These are phyloP conservation scores for Phymorhynchus buccinoides DNA, from an alignment of 1,140 invertebrate species.

Conservation along the genomic window DNA sequence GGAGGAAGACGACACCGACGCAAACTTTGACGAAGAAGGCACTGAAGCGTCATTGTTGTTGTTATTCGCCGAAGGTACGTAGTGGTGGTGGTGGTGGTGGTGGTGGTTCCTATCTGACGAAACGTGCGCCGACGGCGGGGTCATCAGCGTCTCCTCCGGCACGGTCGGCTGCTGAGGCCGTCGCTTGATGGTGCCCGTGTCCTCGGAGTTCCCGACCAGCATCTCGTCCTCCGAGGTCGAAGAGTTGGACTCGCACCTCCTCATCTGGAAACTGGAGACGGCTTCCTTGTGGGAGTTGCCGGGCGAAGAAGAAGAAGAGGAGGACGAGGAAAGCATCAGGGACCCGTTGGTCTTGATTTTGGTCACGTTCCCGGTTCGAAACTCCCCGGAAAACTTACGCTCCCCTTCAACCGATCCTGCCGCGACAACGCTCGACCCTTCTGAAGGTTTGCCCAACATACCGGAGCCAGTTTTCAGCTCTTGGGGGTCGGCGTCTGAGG, in stretches of 20 bases:
- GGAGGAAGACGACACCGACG: slow-evolving; percentile 4
- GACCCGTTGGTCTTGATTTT: slow-evolving; percentile 73
- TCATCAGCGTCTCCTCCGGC: slow-evolving; percentile 17
- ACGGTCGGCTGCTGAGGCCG: slow-evolving; percentile 51
- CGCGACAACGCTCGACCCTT: neutral
- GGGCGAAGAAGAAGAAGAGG: slow-evolving; percentile 49
- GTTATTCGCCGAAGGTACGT: no score
- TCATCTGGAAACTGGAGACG: slow-evolving; percentile 57
- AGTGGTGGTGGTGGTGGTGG: no score
- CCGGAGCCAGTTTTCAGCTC: neutral
- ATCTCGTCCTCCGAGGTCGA: slow-evolving; percentile 90
- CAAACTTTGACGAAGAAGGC: slow-evolving; percentile 2
- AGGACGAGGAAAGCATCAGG: slow-evolving; percentile 55
- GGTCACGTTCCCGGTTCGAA: slow-evolving; percentile 46
- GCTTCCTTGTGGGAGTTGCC: slow-evolving; percentile 65
- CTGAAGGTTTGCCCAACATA: neutral
- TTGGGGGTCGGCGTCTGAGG: neutral
- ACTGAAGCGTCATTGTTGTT: no score
- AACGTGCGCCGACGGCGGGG: neutral
- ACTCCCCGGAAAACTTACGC: slow-evolving; percentile 23
- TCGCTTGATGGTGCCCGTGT: slow-evolving; percentile 76
- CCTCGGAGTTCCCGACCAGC: slow-evolving; percentile 79
- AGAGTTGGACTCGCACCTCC: slow-evolving; percentile 76
- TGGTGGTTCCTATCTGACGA: neutral
- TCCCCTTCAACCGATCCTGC: neutral